A percentile compares a stretch with the other conserved stretches of the same genome.
Evolutionary conservation across 1,140 invertebrate genomes (phyloP).

Genomic region (Caenorhabditis inopinata): DNA sequence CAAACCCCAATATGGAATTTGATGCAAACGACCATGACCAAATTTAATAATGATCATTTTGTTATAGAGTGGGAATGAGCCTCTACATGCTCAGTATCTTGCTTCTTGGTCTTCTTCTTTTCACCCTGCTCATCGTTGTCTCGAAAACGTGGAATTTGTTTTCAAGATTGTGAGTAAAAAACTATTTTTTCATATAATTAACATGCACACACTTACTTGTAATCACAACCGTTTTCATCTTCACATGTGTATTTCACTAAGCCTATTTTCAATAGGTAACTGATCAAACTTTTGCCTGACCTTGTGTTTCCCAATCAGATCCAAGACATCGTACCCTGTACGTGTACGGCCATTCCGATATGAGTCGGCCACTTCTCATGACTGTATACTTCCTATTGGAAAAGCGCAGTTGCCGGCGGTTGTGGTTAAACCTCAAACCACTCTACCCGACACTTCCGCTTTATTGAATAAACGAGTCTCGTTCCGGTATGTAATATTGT

Average conservation of each 20-base stretch:
- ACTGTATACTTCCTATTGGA: neutral
- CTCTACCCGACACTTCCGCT: neutral
- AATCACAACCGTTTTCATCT: too few species aligned
- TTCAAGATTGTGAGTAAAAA: slow-evolving; percentile 54
- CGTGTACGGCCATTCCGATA: slow-evolving; percentile 6
- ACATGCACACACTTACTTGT: too few species aligned
- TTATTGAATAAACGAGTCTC: slow-evolving; percentile 29
- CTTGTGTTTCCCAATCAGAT: neutral
- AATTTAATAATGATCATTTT: too few species aligned
- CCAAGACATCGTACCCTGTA: slow-evolving; percentile 4
- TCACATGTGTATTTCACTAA: too few species aligned
- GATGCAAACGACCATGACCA: neutral
- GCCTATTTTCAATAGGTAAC: too few species aligned
- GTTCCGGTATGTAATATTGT: slow-evolving; percentile 27
- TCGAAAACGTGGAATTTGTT: slow-evolving; percentile 58
- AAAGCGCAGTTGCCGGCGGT: slow-evolving; percentile 3
- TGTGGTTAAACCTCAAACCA: slow-evolving; percentile 2
- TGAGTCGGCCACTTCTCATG: slow-evolving; percentile 21
- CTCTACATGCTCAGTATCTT: slow-evolving; percentile 54
- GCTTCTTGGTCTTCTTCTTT: slow-evolving; percentile 60
- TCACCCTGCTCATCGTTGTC: slow-evolving; percentile 58
- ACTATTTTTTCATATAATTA: slow-evolving; percentile 27
- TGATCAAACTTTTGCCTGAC: too few species aligned
- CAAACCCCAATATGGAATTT: neutral
- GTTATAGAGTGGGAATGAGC: slow-evolving; percentile 55